Evolutionary conservation across 2,888 invertebrate genomes (phyloP), one percentile per base, ranked within the genome.

Genomic region (Phengaris alcon): DNA sequence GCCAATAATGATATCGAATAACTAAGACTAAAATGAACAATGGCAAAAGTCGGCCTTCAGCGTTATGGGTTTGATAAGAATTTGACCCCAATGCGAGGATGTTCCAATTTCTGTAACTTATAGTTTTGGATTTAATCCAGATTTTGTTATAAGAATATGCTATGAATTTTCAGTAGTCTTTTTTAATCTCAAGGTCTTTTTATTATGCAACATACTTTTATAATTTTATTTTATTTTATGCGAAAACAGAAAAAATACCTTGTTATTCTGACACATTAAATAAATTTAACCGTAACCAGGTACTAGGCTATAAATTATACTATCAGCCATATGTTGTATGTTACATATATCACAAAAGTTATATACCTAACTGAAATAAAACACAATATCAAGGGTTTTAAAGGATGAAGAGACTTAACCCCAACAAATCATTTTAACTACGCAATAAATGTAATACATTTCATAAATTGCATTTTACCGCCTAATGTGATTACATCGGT

Each of bases 121-220:
- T 55, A 57, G 35, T 75, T 70, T 75, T 75, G 57, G 75, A 75
- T 59, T 57, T 69, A n/a, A 68, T 75, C 75, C 75, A 75, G 75
- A 59, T 59, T 59, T 35, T 13, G 55, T 12, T 15, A 13, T 64
- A 44, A 64, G 64, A 44, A 35, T 64, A 64, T 64, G 64, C 64
- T 64, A 64, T 64, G 35, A 44, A 64, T 64, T 64, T 64, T 64
- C 22, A 64, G 64, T n/a, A 10, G 35, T 2, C 12, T 35, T 64
- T n/a, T 35, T 22, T 22, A 1, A 15, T 10, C 22, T 22, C 35
- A 35, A 44, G 64, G 35, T 5, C 64, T 35, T 35, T 52, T 52
- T 52, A 9, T 52, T 1, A 52, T 8, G 48, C 4, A 59, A 22
- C 9, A n/a, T 59, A 0, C 15, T 64, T 64, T 44, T 35, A 35